Base-by-base conservation (phyloP, 1,140 invertebrate genomes). In the Dendroctonus ponderosae region DNA sequence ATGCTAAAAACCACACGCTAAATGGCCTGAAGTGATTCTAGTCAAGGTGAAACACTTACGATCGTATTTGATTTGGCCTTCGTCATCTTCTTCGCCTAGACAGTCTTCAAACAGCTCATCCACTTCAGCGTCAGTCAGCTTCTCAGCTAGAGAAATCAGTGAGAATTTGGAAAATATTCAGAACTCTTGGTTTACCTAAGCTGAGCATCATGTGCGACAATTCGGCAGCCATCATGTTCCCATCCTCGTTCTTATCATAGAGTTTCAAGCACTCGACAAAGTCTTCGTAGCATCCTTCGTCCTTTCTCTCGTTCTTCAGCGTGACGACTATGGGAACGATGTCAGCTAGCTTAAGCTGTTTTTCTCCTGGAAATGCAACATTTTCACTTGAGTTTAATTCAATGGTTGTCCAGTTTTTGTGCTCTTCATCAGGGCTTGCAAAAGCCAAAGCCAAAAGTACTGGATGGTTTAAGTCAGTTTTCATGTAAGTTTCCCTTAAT, bases 51-150 rank as follows among this genome's bases (percentile, higher is more conserved):
- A 59, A 40, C 40, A 91, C 91, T 91, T 86, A 96, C 93, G 90
- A 79, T 88, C 88, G 82, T 96, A 97, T 75, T 91, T 90, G 83
- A 96, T 92, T 83, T 93, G 91, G 76, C 94, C 94, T 71, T 97
- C 94, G 57, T 96, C 93, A 82, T 97, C 93, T 84, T 96, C 93
- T 72, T 90, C 84, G 75, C 92, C 91, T 83, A 92, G 88, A 82
- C 92, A 94, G 75, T 92, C 91, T 80, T 89, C 91, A 71, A 94
- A 80, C 71, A 97, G 87, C 74, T 86, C 85, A 57, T 93, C 89
- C 68, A 91, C 87, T 84, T 97, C 90, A 59, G 81, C 81, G 66
- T 97, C 92, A 50, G 84, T 83, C 66, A 98, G 82, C 78, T 85
- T 86, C 80, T 98, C 96, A 82, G 93, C 94, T 96, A 71, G 11